These are phyloP conservation scores for Trachythela sp. DNA, from an alignment of 64 coral and sea anemone species.

Conservation along the genomic window DNA sequence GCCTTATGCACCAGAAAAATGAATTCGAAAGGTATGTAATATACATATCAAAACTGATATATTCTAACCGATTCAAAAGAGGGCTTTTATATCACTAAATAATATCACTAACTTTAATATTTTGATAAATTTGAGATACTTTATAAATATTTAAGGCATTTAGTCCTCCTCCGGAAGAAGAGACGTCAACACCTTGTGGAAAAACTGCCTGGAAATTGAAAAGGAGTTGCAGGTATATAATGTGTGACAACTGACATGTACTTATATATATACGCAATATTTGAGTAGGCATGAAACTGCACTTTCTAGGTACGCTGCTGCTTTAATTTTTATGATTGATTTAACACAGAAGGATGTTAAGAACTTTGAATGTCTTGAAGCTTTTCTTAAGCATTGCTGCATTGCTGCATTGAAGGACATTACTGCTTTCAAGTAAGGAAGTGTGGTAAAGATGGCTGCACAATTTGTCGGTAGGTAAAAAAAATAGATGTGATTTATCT, in stretches of 20 bases:
- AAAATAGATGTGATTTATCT: background rate
- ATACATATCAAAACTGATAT: too few relatives aligned
- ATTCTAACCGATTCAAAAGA: background rate
- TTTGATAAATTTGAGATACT: too few relatives aligned
- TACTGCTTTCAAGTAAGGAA: conserved; percentile 13
- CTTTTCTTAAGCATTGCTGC: background rate
- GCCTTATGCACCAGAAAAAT: background rate
- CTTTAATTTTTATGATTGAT: too few relatives aligned
- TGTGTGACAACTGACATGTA: too few relatives aligned
- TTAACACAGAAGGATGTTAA: background rate
- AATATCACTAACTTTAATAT: too few relatives aligned
- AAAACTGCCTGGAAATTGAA: background rate
- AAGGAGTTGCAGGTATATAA: conserved; percentile 19
- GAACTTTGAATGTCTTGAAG: background rate
- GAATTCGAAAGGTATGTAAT: conserved; percentile 18
- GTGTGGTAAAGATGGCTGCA: background rate
- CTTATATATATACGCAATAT: background rate
- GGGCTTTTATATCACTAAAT: too few relatives aligned
- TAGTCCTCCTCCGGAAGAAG: background rate
- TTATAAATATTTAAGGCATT: background rate
- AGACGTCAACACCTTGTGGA: background rate
- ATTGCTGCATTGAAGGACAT: conserved; percentile 24
- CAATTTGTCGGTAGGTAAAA: background rate
- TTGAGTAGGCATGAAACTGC: too few relatives aligned
- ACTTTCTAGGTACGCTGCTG: too few relatives aligned